A percentile compares a stretch with the other conserved stretches of the same genome.
phyloP scores from a whole-genome alignment of 2,797 vertebrate genomes.

The Alosa sapidissima region DNA sequence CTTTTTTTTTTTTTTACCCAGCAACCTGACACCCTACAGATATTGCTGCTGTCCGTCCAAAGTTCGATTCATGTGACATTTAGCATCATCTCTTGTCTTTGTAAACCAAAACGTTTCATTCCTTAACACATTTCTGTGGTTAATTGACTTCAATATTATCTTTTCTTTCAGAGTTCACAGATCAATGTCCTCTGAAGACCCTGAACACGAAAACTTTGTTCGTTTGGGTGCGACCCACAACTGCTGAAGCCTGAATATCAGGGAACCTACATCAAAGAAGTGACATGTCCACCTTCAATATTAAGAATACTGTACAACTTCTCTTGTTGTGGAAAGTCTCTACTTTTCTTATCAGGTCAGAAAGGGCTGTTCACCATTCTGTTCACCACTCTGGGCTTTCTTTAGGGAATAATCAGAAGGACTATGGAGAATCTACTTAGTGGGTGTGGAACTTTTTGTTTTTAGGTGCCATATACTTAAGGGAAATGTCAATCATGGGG shows the following conservation, averaged over 20 bases:
- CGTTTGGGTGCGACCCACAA: slow-evolving; percentile 83
- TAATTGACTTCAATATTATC: slow-evolving; percentile 22
- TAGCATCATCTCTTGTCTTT: too few relatives aligned
- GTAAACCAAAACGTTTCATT: neutral
- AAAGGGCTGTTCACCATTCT: neutral
- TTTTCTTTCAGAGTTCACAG: slow-evolving; percentile 80
- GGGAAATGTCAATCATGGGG: neutral
- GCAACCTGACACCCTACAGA: too few relatives aligned
- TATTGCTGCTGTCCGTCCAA: too few relatives aligned
- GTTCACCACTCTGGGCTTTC: neutral
- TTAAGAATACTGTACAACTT: neutral
- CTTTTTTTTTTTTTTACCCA: neutral
- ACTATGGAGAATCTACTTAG: neutral
- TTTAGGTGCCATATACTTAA: neutral
- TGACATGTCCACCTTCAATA: neutral
- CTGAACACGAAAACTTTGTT: slow-evolving; percentile 87
- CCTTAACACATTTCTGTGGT: neutral
- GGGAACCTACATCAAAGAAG: neutral
- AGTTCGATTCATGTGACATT: too few relatives aligned
- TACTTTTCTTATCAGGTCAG: neutral
- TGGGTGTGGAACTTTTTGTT: neutral
- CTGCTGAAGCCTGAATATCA: slow-evolving; percentile 74
- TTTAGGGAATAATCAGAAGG: neutral
- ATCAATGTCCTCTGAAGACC: slow-evolving; percentile 79
- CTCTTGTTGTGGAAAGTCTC: neutral